Conservation (phyloP, 1,140 invertebrate species). For the Ctenoplectra terminalis region DNA sequence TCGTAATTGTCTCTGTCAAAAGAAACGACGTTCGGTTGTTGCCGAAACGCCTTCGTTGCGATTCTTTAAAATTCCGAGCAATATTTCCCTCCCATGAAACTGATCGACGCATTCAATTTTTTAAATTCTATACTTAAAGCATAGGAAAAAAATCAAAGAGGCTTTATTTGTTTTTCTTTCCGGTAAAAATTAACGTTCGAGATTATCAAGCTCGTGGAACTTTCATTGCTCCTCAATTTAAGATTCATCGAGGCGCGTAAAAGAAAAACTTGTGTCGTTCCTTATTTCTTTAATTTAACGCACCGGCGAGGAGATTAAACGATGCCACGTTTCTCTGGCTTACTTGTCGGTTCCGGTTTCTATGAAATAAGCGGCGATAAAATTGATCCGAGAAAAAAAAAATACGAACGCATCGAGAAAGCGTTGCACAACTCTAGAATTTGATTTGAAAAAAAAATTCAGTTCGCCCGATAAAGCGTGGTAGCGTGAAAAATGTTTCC, state of each 20-base stretch:
- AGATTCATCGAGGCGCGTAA: background rate
- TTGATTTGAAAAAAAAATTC: background rate
- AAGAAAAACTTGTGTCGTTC: background rate
- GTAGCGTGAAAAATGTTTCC: too few species aligned
- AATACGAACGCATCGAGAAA: background rate
- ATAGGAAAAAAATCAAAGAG: too few species aligned
- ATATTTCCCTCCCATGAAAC: too few species aligned
- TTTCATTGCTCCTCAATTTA: background rate
- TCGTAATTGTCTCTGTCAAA: background rate
- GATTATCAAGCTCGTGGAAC: too few species aligned
- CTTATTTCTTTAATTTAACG: background rate
- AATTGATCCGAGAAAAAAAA: slow-evolving; percentile 24
- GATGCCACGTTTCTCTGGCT: slow-evolving; percentile 5
- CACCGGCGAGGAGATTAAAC: background rate
- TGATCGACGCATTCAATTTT: too few species aligned
- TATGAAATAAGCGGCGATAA: background rate
- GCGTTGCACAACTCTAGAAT: too few species aligned
- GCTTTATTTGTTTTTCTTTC: too few species aligned
- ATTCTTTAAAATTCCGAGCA: too few species aligned
- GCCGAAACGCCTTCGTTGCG: background rate
- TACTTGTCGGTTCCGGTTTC: background rate
- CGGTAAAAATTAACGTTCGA: background rate
- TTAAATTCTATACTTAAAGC: too few species aligned
- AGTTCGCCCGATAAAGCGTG: background rate
- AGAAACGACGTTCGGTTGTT: background rate